phyloP scores from a whole-genome alignment of 2,888 invertebrate genomes.

The Alloscopus bannaensis region DNA sequence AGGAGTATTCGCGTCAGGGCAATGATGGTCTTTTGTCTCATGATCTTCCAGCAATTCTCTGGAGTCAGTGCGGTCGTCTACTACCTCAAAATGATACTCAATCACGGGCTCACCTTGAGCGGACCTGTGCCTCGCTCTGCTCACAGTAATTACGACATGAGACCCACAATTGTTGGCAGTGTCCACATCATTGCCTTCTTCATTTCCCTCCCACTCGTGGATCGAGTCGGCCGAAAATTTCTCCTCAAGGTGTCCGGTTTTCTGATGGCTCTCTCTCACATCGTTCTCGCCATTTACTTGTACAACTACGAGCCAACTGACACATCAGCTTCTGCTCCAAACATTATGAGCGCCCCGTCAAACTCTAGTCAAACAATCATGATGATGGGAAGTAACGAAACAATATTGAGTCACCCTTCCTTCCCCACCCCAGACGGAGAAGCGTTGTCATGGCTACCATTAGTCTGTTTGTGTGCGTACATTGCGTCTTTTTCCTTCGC shows the following conservation, averaged over 20 bases:
- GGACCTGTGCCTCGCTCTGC: constrained; percentile 4
- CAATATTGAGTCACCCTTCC: neutral
- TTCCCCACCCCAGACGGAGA: neutral
- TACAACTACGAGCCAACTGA: constrained; percentile 72
- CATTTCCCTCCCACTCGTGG: constrained; percentile 79
- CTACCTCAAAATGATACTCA: constrained; percentile 84
- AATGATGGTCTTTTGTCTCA: constrained; percentile 61
- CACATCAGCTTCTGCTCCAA: neutral
- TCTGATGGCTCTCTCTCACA: constrained; percentile 78
- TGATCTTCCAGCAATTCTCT: constrained; percentile 79
- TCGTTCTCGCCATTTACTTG: constrained; percentile 79
- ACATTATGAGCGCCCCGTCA: neutral
- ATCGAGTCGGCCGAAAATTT: constrained; percentile 81
- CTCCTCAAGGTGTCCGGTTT: constrained; percentile 80
- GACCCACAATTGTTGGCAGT: constrained; percentile 87
- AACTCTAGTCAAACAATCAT: neutral
- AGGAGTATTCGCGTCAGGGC: constrained; percentile 55
- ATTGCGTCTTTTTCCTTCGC: constrained; percentile 81
- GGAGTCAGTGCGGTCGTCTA: constrained; percentile 79
- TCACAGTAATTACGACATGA: constrained; percentile 77
- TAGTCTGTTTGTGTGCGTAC: constrained; percentile 79
- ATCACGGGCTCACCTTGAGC: constrained; percentile 12
- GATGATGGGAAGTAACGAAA: neutral
- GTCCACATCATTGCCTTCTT: constrained; percentile 83
- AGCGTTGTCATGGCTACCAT: constrained; percentile 78